Evolutionary conservation across 2,797 vertebrate genomes (phyloP).

Genomic region (Manis javanica): DNA sequence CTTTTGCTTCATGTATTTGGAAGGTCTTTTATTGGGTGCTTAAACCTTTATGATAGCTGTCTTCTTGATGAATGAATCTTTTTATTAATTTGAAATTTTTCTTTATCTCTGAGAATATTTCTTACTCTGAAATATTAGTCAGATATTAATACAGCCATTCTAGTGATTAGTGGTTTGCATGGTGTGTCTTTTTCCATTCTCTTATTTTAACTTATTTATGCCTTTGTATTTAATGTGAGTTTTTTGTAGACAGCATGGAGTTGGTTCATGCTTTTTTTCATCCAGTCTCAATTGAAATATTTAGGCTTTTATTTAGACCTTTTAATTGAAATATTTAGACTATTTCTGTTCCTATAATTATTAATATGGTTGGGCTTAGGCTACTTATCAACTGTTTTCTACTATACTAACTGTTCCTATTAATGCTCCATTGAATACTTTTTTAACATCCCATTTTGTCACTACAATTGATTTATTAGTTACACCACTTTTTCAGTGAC

Average conservation of each 20-base stretch:
- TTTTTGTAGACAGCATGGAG: neutral
- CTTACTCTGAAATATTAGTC: neutral
- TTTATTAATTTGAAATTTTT: slow-evolving; percentile 30
- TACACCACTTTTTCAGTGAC: neutral
- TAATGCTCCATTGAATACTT: neutral
- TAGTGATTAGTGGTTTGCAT: neutral
- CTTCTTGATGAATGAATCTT: neutral
- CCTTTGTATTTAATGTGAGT: neutral
- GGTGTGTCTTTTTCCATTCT: neutral
- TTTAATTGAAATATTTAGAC: neutral
- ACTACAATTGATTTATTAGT: neutral
- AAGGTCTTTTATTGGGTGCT: neutral
- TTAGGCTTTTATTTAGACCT: neutral
- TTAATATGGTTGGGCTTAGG: neutral
- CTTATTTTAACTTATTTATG: neutral
- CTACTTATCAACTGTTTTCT: neutral
- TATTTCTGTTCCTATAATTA: neutral
- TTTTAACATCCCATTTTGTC: neutral
- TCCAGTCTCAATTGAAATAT: neutral
- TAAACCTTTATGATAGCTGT: neutral
- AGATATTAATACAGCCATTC: neutral
- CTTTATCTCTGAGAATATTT: neutral
- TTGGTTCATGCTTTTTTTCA: neutral
- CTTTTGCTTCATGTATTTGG: neutral
- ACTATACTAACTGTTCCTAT: neutral